Evolutionary conservation across 1,140 invertebrate genomes (phyloP).

Genomic region (Drosophila repleta): DNA sequence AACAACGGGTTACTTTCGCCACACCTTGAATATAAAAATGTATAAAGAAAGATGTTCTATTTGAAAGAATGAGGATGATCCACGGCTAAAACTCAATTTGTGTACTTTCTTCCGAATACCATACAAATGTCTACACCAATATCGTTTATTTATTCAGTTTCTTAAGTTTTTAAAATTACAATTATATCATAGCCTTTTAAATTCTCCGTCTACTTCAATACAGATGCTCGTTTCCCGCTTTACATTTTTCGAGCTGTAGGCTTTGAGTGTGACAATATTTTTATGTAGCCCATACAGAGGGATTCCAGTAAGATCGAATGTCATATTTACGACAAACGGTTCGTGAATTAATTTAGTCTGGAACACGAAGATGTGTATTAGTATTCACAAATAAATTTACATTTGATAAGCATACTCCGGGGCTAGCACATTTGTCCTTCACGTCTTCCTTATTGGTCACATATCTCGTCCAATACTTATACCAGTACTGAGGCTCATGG

Average conservation of each 20-base stretch:
- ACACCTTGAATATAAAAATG: no score
- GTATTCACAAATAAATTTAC: no score
- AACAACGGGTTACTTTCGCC: no score
- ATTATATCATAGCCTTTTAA: no score
- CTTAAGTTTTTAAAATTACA: no score
- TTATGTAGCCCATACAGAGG: neutral
- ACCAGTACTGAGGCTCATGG: constrained; percentile 32
- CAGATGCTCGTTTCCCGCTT: constrained; percentile 6
- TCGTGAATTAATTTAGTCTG: neutral
- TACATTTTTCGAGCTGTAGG: neutral
- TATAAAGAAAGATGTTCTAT: no score
- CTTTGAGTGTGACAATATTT: neutral
- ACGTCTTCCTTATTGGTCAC: constrained; percentile 17
- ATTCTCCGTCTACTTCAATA: neutral
- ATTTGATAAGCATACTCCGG: constrained; percentile 30
- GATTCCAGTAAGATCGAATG: neutral
- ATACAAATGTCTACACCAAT: no score
- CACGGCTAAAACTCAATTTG: no score
- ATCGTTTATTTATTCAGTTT: no score
- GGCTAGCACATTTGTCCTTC: constrained; percentile 17
- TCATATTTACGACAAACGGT: neutral
- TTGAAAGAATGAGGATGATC: no score
- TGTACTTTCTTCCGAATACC: no score
- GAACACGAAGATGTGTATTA: no score
- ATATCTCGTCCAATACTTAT: constrained; percentile 15